Evolutionary conservation across 2,113 vertebrate genomes (phyloP), one percentile per base, ranked within the genome.

Genomic region (Corythoichthys haematopterus): DNA sequence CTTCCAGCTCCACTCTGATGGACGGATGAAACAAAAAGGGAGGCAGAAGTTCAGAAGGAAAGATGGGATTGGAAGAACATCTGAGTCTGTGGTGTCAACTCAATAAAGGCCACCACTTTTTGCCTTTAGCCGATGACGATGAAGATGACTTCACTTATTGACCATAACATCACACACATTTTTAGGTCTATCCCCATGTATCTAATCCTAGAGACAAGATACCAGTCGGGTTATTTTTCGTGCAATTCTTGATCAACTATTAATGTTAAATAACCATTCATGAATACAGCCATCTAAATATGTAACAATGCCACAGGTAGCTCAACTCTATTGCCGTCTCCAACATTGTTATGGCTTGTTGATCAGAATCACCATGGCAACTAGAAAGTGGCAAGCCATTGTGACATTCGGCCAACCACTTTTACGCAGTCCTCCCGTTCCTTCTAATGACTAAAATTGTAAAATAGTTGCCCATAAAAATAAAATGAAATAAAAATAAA

Each of bases 61-160:
- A 52, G 50, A 61, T 50, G 61, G 50, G 47, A 48, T 43, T 48
- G 69, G 48, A 74, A 53, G 69, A 84, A 74, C 77, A 84, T 80
- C 77, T 82, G 85, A 87, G 80, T 66, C 74, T 72, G 16, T 68
- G 76, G 72, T 40, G 62, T 4, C 58, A 45, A 65, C 57, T 57
- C 70, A 50, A 55, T 66, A 65, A n/a, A 10, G 45, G 14, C 37
- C 50, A 8, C 14, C 15, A 37, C 47, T 55, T 37, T n/a, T 20
- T 45, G 52, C 37, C 71, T 33, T n/a, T 20, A 37, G 52, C 35
- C 71, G 45, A 66, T 79, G 73, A 82, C 86, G 63, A 69, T 65
- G 65, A 71, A 80, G 75, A 86, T 69, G 84, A 68, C 82, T 86
- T 86, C 75, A 86, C 77, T 82, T 79, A 81, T 80, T 78, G 74